Evolutionary conservation across 1,140 invertebrate species (phyloP), one percentile per base, ranked within the genome.

Genomic region (Tetragnatha versicolor): DNA sequence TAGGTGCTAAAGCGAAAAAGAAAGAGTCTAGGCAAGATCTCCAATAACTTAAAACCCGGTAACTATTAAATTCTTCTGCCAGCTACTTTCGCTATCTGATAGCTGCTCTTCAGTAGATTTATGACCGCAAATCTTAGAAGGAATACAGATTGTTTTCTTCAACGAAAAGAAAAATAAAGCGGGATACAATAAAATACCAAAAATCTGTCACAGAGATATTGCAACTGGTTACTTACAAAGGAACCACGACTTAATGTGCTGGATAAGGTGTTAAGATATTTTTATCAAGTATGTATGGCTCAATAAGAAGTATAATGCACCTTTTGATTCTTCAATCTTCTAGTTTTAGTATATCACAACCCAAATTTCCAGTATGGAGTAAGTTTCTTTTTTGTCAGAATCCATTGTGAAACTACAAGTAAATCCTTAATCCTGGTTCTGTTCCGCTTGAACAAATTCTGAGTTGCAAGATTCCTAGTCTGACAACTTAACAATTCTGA

Each of bases 51-150:
- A 72, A 58, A 73, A 58, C 25, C 39, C 25, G 22, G 69, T 73
- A 53, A 70, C 66, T 70, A 73, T 73, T 73, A 73, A 73, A 73
- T 70, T 73, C 69, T 73, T 73, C 69, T 73, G 51, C 51, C 51
- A 73, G 33, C 69, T 73, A 37, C 69, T 73, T 73, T 73, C 27
- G 37, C 55, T 25, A 37, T 42, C 17, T 73, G 53, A 73, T 73
- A 73, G 35, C n/a, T 22, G 51, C 39, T 60, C 53, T 31, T 60
- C 2, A 25, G 51, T 73, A 73, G 37, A 73, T 73, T 73, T 73
- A 73, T 73, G 69, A 73, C 53, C 22, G 20, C 37, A 31, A 58
- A 58, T 73, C 33, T 73, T 60, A 58, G 69, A 73, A 60, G 53
- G 53, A 73, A 73, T 58, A 73, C 69, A 73, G 69, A 73, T 73